Evolutionary conservation across 2,113 vertebrate species (phyloP).

Genomic region (Heterochromis multidens): DNA sequence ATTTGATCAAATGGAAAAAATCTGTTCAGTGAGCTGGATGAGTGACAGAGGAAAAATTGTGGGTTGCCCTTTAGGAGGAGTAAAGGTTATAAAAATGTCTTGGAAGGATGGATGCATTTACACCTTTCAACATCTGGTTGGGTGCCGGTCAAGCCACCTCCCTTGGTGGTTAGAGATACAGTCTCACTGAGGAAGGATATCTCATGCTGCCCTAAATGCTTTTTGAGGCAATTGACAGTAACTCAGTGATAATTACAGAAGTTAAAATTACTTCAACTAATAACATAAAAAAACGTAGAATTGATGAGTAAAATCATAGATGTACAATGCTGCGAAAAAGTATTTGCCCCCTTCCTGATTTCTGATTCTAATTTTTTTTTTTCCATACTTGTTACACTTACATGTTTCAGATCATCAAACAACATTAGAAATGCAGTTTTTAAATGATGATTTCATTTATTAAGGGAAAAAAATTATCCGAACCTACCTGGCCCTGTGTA

Average conservation of each 20-base stretch:
- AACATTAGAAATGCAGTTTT: not conserved
- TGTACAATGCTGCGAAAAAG: not conserved
- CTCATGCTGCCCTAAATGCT: not conserved
- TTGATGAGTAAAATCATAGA: not conserved
- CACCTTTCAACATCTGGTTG: not conserved
- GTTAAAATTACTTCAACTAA: not conserved
- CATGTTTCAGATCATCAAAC: not conserved
- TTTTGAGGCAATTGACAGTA: not conserved
- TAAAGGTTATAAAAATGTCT: not conserved
- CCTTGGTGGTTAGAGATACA: not conserved
- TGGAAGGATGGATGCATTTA: not conserved
- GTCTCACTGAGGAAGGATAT: not conserved
- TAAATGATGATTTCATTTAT: not conserved
- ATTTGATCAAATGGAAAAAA: not conserved
- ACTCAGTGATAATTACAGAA: too few species aligned
- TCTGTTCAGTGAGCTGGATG: not conserved
- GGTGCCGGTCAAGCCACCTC: not conserved
- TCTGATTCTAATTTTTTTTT: not conserved
- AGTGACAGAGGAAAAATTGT: not conserved
- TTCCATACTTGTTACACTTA: not conserved
- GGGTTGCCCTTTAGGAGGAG: not conserved
- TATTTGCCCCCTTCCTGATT: too few species aligned
- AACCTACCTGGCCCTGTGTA: not conserved
- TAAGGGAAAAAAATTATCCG: not conserved
- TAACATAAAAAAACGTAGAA: not conserved